Evolutionary conservation across 2,888 invertebrate genomes (phyloP).

Genomic region (Ophioninae sp.): DNA sequence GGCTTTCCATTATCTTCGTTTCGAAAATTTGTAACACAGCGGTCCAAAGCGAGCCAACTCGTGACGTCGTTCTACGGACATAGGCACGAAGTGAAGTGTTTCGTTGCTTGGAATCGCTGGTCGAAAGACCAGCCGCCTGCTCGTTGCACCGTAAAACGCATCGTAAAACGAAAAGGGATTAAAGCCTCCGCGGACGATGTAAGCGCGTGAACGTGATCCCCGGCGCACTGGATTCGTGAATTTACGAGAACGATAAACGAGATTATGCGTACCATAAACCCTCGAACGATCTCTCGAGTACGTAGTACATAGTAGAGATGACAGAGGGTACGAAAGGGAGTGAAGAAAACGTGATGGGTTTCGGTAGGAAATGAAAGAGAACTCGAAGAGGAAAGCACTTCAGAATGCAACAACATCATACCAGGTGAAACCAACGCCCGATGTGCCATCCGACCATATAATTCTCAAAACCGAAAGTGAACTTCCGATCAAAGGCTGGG

Average conservation of each 20-base stretch:
- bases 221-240: slow-evolving; percentile 73
- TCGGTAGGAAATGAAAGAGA: neutral
- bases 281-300: slow-evolving; percentile 77
- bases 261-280: slow-evolving; percentile 77
- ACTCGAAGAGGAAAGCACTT: neutral
- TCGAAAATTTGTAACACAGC: slow-evolving; percentile 27
- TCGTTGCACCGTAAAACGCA: slow-evolving; percentile 74
- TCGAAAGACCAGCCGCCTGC: slow-evolving; percentile 40
- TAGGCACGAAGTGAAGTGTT: slow-evolving; percentile 18
- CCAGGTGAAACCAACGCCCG: slow-evolving; percentile 32
- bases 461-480: slow-evolving; percentile 36
- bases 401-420: slow-evolving; percentile 30
- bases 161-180: slow-evolving; percentile 79
- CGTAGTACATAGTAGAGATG: slow-evolving; percentile 68
- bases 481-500: slow-evolving; percentile 17
- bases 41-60: slow-evolving; percentile 2
- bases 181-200: slow-evolving; percentile 69
- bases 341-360: neutral
- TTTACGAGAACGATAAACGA: slow-evolving; percentile 80
- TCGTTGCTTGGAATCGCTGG: slow-evolving; percentile 37
- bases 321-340: slow-evolving; percentile 31
- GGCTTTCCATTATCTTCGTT: slow-evolving; percentile 36
- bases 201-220: slow-evolving; percentile 65
- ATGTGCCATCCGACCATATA: slow-evolving; percentile 10
- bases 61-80: slow-evolving; percentile 6